Evolutionary conservation across 1,140 invertebrate genomes (phyloP).

Genomic region (Cyclina sinensis): DNA sequence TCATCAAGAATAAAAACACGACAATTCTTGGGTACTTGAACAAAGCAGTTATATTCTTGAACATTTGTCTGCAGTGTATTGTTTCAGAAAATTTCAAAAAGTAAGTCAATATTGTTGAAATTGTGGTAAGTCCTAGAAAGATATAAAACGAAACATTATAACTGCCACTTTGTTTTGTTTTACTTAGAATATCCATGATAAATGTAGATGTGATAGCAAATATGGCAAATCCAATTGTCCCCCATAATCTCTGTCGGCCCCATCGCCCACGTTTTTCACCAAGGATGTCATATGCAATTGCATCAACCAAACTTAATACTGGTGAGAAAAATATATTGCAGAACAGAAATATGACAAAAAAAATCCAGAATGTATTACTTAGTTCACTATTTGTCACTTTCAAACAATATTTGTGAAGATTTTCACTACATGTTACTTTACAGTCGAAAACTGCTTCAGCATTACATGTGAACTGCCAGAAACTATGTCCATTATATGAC

Average conservation of each 20-base stretch:
- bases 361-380: conserved; percentile 71
- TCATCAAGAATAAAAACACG: conserved; percentile 91
- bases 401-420: conserved; percentile 21
- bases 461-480: conserved; percentile 78
- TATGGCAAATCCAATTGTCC: conserved; percentile 74
- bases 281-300: conserved; percentile 75
- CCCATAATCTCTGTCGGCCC: conserved; percentile 76
- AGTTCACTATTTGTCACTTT: conserved; percentile 5
- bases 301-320: conserved; percentile 74
- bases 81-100: conserved; percentile 72
- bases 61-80: conserved; percentile 71
- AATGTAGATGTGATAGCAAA: conserved; percentile 80
- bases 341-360: conserved; percentile 73
- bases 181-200: conserved; percentile 76
- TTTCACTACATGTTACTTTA: conserved; percentile 69
- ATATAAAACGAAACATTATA: conserved; percentile 80
- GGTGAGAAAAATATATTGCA: conserved; percentile 72
- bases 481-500: conserved; percentile 55
- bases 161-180: conserved; percentile 63
- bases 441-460: conserved; percentile 73
- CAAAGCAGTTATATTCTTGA: conserved; percentile 72
- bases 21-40: conserved; percentile 66
- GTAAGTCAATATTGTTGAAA: conserved; percentile 70
- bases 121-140: conserved; percentile 72
- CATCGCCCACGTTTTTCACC: conserved; percentile 68